Base-by-base conservation (phyloP, 2,797 vertebrate species). In the Columba guinea region DNA sequence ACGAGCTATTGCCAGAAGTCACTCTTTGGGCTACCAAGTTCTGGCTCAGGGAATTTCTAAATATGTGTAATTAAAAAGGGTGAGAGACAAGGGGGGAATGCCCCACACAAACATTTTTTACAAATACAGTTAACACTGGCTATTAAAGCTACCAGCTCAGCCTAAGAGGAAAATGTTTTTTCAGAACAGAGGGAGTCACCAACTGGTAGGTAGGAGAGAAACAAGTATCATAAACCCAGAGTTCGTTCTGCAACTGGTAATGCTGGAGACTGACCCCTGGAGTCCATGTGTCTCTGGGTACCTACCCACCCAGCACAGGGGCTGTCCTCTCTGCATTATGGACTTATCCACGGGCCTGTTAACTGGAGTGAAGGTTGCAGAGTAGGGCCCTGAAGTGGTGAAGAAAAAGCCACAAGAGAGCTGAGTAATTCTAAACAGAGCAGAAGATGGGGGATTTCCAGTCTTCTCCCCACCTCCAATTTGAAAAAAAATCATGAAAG, bases 41-140 rank as follows among this genome's bases (percentile, higher is more conserved):
- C 59, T 79, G 34, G 32, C 30, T 71, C 78, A 81, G 30, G 81
- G 67, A 81, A 89, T 90, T 92, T 87, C 74, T 81, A 93, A 71
- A 58, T 7, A 11, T 0, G 4, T 0, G 4, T 64, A 51, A 82
- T n/a, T 44, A 74, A 81, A 17, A 52, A 71, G 65, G 23, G 26
- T 26, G 35, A 80, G 34, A 39, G n/a, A 77, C 20, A 60, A 74
- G 21, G 28, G 27, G 37, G 71, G 23, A 75, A 73, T 87, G 86
- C 37, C 39, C 21, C 24, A 16, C 0, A 0, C 4, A 75, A 74
- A 81, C 2, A 4, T 21, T 87, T 49, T 81, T 69, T 51, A 85
- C 37, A 32, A 51, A 32, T 26, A n/a, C 28, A 53, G 9, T 46
- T 69, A 65, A 62, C 7, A 13, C 23, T 32, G 18, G 51, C 53